Base-by-base conservation (phyloP, 2,888 invertebrate genomes). In the Euplagia quadripunctaria region DNA sequence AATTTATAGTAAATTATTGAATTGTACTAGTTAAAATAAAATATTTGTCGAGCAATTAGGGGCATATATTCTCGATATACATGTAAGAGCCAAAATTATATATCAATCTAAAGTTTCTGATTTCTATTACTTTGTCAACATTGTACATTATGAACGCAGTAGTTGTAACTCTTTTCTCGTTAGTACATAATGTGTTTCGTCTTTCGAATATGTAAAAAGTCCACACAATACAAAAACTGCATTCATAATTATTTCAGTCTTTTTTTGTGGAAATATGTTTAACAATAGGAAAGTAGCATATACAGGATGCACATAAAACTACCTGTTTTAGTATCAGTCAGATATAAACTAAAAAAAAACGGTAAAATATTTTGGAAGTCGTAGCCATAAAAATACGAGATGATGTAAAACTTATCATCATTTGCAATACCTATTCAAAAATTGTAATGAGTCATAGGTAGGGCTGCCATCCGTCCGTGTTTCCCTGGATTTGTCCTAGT, bases 31-130 rank as follows among this genome's bases (percentile, higher is more conserved):
- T 17, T 61, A 55, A 55, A 49, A 17, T 55, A 55, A 52, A 12
- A 68, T 65, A 67, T 68, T 16, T 66, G 52, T 61, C 55, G 65
- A 71, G 41, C 71, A 71, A 41, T 52, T 20, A 65, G 43, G 64
- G 58, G 72, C 73, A 71, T 14, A 71, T 70, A 72, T 72, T 80
- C 75, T 80, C 72, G 72, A n/a, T 74, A 73, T 70, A 55, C 71
- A 73, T 75, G 66, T 73, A 70, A 65, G 58, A 73, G 65, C 68
- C 41, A 72, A 42, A 64, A 52, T 49, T 63, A 49, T 41, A 41
- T 61, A n/a, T 61, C 74, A 4, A 68, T 71, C 68, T 64, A 70
- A 68, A 74, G 79, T 82, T 80, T 75, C 77, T 79, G 41, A 68
- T 46, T 68, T 78, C 14, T 66, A 9, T 66, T 16, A 41, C 31